Evolutionary conservation across 2,888 invertebrate genomes (phyloP), one percentile per base, ranked within the genome.

Genomic region (Phengaris arion): DNA sequence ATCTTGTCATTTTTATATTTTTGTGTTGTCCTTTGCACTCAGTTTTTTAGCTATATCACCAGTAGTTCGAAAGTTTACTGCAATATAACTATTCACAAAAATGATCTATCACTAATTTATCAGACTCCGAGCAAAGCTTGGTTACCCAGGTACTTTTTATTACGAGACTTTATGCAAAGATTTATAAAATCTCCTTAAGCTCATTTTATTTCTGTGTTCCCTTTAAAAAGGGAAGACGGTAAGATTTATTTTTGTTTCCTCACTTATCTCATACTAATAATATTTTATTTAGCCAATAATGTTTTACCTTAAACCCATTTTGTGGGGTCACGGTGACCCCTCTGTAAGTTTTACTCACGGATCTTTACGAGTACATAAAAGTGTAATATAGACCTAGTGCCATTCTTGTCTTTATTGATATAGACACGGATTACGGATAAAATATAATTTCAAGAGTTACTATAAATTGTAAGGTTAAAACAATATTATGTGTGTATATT

Each of bases 401-500:
- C 35, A 45, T 64, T 64, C 35, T 35, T 35, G 4, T 45, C 9
- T 64, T 35, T 45, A 64, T 64, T 64, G 64, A 64, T 64, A 45
- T 64, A 12, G 64, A 64, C 45, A 64, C 64, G 12, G 12, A 45
- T 45, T 64, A 35, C 59, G 22, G 15, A 15, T 9, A 57, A 45
- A 64, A 35, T 35, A 64, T 64, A 64, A 35, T 64, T 64, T 9
- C 35, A 45, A 64, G 64, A 64, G 64, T 64, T 64, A 45, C 6
- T 6, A 59, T 59, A 22, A 59, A 59, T 59, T 59, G 22, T 22
- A 35, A 64, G 13, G 64, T 12, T 54, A 51, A 72, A 72, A 54
- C 72, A 72, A 72, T 72, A 72, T 54, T 54, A 52, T 72, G 45
- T 72, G 72, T 72, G 72, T 52, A 72, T 72, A 72, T 72, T 72